phyloP scores from a whole-genome alignment of 2,797 vertebrate species.

The Discoglossus pictus region DNA sequence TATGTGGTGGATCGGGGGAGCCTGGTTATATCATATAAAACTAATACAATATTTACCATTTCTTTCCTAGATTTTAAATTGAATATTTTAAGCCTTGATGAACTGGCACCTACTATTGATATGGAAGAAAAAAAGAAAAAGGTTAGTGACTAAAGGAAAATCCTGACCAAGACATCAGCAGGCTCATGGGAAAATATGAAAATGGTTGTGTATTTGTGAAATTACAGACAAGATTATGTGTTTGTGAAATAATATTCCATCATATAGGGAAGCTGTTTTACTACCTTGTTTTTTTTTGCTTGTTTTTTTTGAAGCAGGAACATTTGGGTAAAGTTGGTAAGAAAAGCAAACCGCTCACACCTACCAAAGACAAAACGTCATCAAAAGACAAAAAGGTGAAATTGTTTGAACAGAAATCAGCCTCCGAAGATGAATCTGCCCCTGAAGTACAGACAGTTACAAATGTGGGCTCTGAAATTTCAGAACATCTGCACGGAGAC shows the following conservation, averaged over 20 bases:
- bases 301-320: not conserved
- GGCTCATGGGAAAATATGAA: too few relatives aligned
- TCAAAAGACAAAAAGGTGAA: not conserved
- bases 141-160: conserved; percentile 63
- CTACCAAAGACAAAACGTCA: not conserved
- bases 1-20: too few relatives aligned
- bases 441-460: conserved; percentile 65
- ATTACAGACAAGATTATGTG: too few relatives aligned
- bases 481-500: conserved; percentile 65
- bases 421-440: conserved; percentile 31
- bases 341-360: not conserved
- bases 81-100: conserved; percentile 83
- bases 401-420: not conserved
- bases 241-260: too few relatives aligned
- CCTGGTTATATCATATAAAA: too few relatives aligned
- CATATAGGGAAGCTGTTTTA: not conserved
- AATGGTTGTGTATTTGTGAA: too few relatives aligned
- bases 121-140: conserved; percentile 42
- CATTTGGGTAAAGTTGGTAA: not conserved
- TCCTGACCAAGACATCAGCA: too few relatives aligned
- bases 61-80: conserved; percentile 74
- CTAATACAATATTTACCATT: too few relatives aligned
- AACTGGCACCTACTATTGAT: conserved; percentile 66
- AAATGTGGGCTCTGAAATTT: conserved; percentile 63
- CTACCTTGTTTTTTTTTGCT: not conserved